A percentile compares a stretch with the other conserved stretches of the same genome.
phyloP scores from a whole-genome alignment of 2,888 invertebrate species.

The Pimpla rufipes region DNA sequence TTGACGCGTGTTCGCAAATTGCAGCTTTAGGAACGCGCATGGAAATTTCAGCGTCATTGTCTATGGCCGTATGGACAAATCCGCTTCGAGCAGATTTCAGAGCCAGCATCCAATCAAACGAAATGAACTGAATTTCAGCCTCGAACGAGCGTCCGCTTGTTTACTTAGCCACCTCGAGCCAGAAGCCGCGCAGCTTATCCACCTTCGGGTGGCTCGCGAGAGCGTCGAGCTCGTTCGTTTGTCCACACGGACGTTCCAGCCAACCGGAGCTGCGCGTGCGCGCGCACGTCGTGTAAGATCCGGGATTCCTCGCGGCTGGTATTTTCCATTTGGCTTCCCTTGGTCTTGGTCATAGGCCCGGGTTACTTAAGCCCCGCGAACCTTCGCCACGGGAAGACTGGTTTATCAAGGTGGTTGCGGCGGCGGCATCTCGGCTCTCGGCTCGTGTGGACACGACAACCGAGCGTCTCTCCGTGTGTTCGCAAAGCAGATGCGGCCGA shows the following conservation, averaged over 20 bases:
- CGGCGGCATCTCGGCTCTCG: no score
- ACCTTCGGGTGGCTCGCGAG: slow-evolving; percentile 41
- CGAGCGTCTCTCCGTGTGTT: slow-evolving; percentile 37
- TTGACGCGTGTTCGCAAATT: not conserved
- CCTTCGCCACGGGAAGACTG: slow-evolving; percentile 68
- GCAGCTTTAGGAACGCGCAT: no score
- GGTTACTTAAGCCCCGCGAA: slow-evolving; percentile 63
- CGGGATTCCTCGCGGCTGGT: slow-evolving; percentile 68
- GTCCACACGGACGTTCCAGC: slow-evolving; percentile 35
- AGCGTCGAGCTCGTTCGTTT: slow-evolving; percentile 44
- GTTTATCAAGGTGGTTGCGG: slow-evolving; percentile 73
- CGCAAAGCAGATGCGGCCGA: slow-evolving; percentile 59
- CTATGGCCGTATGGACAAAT: no score
- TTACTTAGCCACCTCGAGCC: no score
- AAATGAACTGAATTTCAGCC: no score
- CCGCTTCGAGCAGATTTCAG: no score
- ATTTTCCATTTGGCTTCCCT: slow-evolving; percentile 65
- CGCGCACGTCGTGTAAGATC: slow-evolving; percentile 55
- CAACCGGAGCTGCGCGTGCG: slow-evolving; percentile 38
- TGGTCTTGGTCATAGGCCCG: slow-evolving; percentile 70
- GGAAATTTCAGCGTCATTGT: no score
- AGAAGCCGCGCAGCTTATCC: slow-evolving; percentile 4
- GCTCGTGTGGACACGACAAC: slow-evolving; percentile 24
- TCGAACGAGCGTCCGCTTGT: no score
- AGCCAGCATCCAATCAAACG: no score